Percentiles rank a stretch among this genome's conserved stretches.
Evolutionary conservation across 2,113 vertebrate species (phyloP).

Genomic region (Sceloporus undulatus): DNA sequence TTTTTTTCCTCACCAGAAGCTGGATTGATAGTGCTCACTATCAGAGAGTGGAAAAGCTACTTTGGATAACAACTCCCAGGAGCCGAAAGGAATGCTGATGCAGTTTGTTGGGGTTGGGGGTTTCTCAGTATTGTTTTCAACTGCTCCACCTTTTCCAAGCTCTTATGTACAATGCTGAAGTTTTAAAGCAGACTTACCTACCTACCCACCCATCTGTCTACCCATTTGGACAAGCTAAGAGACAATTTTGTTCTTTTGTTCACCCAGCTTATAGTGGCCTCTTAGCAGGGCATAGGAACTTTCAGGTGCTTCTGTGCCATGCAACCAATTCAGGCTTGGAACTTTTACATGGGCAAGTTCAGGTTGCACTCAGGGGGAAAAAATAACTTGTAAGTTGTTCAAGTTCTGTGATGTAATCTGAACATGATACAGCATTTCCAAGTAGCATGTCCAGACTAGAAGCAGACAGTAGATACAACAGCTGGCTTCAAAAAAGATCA

Average conservation of each 20-base stretch:
- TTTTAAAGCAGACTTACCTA: too few relatives aligned
- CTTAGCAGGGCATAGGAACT: rapidly evolving
- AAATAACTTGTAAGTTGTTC: not conserved
- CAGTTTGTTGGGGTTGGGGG: too few relatives aligned
- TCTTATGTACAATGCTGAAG: too few relatives aligned
- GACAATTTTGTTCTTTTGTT: rapidly evolving
- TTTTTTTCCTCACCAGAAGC: not conserved
- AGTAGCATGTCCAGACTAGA: constrained; percentile 15
- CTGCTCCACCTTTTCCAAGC: too few relatives aligned
- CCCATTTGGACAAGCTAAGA: not conserved
- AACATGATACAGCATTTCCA: constrained; percentile 17
- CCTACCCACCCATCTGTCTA: too few relatives aligned
- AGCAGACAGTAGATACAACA: not conserved
- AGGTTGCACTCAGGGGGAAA: not conserved
- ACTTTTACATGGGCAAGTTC: not conserved
- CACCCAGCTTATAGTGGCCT: not conserved
- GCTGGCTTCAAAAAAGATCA: constrained; percentile 5
- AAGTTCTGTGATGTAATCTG: constrained; percentile 23
- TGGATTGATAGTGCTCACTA: not conserved
- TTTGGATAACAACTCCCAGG: too few relatives aligned
- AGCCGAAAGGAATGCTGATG: too few relatives aligned
- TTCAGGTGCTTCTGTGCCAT: not conserved
- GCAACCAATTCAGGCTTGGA: not conserved
- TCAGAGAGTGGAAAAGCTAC: too few relatives aligned
- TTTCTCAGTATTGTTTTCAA: too few relatives aligned